Base-by-base conservation (phyloP, 1,140 invertebrate species). In the Lasioglossum baleicum region DNA sequence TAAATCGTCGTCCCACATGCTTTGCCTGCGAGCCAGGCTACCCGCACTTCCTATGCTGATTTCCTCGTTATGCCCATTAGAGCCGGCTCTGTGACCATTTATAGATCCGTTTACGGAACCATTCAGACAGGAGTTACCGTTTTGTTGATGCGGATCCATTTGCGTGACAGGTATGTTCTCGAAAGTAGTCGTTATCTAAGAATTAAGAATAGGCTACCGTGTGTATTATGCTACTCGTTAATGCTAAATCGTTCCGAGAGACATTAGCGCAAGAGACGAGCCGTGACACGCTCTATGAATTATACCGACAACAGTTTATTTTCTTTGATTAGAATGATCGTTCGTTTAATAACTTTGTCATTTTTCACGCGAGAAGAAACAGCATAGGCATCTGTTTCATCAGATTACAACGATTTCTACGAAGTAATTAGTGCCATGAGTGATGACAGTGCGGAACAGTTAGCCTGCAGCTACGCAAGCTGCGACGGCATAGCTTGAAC, bases 41-140 rank as follows among this genome's bases (percentile, higher is more conserved):
- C 96, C 96, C 1, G 96, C 96, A 58, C 96, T 97, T 15, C 96
- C 96, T 75, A 97, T 96, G 80, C 96, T 97, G 82, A 96, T 95
- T 87, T 96, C 95, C 89, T 96, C 96, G 60, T 94, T 94, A 48
- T 92, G 89, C 53, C 89, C 88, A 65, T 90, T 90, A 13, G 77
- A 72, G 26, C 75, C 83, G 7, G 88, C 88, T 63, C 86, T 83
- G 44, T 89, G 86, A 58, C 88, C 83, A 66, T 85, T 91, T 70
- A 85, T 79, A 11, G 83, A 91, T 65, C 85, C 89, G 63, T 91
- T 92, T 71, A 70, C 74, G 20, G 84, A 87, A 40, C 80, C 86
- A 68, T 88, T 90, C 17, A 74, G 60, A 44, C 83, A 88, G n/a
- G 88, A 56, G 76, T 88, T 90, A 10, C 83, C 86, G 60, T 90